phyloP scores from a whole-genome alignment of 1,140 invertebrate genomes.

The Caenorhabditis brenneri region DNA sequence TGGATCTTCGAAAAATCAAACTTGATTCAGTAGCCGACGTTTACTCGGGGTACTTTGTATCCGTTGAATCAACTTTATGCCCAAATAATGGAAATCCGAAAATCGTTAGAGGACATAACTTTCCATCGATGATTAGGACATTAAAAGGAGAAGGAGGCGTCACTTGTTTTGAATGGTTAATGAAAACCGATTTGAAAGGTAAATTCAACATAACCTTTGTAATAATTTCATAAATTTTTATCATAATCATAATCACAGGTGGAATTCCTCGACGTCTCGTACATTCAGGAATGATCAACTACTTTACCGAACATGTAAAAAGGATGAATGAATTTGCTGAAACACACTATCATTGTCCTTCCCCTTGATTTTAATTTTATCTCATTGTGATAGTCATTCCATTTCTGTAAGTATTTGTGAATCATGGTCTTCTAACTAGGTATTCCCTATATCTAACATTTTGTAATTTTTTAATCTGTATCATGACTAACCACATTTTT shows the following conservation, averaged over 20 bases:
- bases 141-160: not conserved
- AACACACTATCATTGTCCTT: constrained; percentile 9
- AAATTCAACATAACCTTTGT: not conserved
- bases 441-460: too few relatives aligned
- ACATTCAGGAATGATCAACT: constrained; percentile 13
- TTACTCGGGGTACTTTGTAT: constrained; percentile 13
- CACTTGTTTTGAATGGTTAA: constrained; percentile 1
- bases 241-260: not conserved
- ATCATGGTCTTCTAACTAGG: not conserved
- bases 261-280: not conserved
- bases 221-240: not conserved
- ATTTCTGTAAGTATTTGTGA: constrained; percentile 23
- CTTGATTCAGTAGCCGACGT: not conserved
- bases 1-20: constrained; percentile 49
- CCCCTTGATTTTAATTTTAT: not conserved
- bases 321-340: constrained; percentile 26
- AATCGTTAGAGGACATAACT: constrained; percentile 21
- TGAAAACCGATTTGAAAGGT: constrained; percentile 30
- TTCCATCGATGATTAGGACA: constrained; percentile 17
- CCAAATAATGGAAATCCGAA: constrained; percentile 12
- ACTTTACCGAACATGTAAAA: constrained; percentile 30
- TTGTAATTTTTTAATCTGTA: not conserved
- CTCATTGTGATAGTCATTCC: not conserved
- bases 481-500: constrained; percentile 18
- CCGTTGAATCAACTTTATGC: constrained; percentile 17